Evolutionary conservation across 2,113 vertebrate genomes (phyloP).

Genomic region (Hippocampus guttulatus): DNA sequence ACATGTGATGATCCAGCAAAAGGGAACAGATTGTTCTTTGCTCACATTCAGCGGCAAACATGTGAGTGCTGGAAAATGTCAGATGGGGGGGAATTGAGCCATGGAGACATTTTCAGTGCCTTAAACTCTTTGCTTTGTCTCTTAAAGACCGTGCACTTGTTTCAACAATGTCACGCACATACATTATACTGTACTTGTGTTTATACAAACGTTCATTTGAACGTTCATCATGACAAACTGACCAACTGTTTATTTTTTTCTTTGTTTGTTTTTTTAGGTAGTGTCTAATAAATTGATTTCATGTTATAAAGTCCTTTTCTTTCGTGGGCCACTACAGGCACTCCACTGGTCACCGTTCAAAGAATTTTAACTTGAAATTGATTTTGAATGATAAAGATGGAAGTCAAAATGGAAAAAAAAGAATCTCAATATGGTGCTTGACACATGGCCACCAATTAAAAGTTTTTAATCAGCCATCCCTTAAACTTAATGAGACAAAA

Average conservation of each 20-base stretch:
- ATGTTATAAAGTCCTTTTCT: neutral
- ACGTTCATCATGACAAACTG: neutral
- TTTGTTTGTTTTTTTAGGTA: neutral
- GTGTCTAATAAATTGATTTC: slow-evolving; percentile 5
- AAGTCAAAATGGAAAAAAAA: too few species aligned
- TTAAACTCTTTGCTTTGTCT: slow-evolving; percentile 31
- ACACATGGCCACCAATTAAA: neutral
- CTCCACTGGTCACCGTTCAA: too few species aligned
- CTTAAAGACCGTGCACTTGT: neutral
- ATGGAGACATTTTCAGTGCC: slow-evolving; percentile 40
- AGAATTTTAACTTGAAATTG: neutral
- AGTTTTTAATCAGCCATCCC: neutral
- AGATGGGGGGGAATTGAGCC: neutral
- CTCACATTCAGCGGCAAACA: neutral
- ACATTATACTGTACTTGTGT: neutral
- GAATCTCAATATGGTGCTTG: neutral
- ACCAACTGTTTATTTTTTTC: neutral
- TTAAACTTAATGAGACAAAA: neutral
- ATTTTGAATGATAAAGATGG: neutral
- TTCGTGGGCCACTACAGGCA: neutral
- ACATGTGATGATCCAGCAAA: neutral
- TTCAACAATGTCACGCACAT: slow-evolving; percentile 3
- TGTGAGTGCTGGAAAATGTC: slow-evolving; percentile 17
- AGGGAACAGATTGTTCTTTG: neutral
- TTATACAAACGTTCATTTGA: neutral